Evolutionary conservation across 2,888 invertebrate species (phyloP).

Genomic region (Rhogogaster chlorosoma): DNA sequence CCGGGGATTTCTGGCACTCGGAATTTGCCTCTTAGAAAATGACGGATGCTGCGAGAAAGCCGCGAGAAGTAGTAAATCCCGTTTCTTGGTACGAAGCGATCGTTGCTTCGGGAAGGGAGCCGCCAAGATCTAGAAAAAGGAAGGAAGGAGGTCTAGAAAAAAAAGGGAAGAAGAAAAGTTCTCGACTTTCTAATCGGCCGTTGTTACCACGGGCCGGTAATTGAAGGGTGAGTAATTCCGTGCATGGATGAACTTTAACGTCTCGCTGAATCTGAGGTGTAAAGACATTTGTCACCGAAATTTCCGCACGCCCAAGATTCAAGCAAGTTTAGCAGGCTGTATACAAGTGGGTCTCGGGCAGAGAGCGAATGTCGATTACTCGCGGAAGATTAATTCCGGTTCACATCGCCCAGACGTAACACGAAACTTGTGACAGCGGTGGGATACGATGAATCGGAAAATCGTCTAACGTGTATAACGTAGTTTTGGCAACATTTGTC

Average conservation of each 20-base stretch:
- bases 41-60: not conserved
- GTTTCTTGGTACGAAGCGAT: too few relatives aligned
- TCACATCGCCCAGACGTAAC: not conserved
- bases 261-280: not conserved
- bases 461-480: not conserved
- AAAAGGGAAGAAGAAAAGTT: too few relatives aligned
- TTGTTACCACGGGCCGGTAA: not conserved
- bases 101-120: too few relatives aligned
- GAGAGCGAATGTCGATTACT: constrained; percentile 1
- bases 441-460: not conserved
- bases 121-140: too few relatives aligned
- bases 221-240: not conserved
- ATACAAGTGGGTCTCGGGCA: not conserved
- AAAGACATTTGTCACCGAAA: not conserved
- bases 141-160: too few relatives aligned
- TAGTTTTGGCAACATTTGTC: not conserved
- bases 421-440: not conserved
- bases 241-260: not conserved
- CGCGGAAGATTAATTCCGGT: not conserved
- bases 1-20: not conserved
- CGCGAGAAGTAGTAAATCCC: not conserved
- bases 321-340: not conserved
- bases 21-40: not conserved
- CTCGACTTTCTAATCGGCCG: not conserved
- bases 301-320: not conserved